Base-by-base conservation (phyloP, 2,113 vertebrate genomes). In the Alethe diademata region DNA sequence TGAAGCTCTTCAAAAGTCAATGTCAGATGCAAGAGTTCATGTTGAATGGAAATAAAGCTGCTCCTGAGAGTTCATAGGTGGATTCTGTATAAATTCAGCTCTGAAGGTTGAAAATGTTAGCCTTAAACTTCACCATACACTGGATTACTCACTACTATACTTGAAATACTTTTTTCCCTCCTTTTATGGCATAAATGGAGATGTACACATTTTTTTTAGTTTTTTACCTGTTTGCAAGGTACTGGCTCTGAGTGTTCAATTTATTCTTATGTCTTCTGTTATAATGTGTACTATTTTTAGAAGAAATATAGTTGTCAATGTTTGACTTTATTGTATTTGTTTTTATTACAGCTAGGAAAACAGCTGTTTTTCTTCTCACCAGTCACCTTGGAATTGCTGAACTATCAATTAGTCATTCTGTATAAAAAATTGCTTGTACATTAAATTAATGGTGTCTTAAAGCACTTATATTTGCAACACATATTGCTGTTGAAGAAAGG, bases 151-250 rank as follows among this genome's bases (percentile, higher is more conserved):
- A 58, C 74, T 93, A 38, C 22, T 90, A 45, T 96, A 96, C 88
- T 97, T 96, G 93, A 97, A 94, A 66, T 80, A 61, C 56, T 36
- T 61, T 90, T 85, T 92, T 79, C 8, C 38, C 5, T 74, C 50
- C 83, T 93, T 94, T 25, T 96, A 66, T 95, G 83, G 42, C 24
- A 86, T 86, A 71, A 92, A 88, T 80, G 74, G 90, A 93, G 90
- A 83, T 93, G 73, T 92, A 93, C 24, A 75, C 70, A 72, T 18
- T 79, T 67, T 83, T 64, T 83, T 36, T 43, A 51, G 57, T 91
- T 90, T 81, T 92, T 8, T 95, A 71, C 54, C 71, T 92, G 43
- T 96, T 92, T 88, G 88, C 36, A 84, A 91, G 86, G 82, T 87
- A 60, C 0, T 73, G 42, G 35, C 38, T 91, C 67, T 94, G 54